A percentile compares a stretch with the other conserved stretches of the same genome.
Conservation (phyloP, 2,113 vertebrate genomes). For the Prietella phreatophila region DNA sequence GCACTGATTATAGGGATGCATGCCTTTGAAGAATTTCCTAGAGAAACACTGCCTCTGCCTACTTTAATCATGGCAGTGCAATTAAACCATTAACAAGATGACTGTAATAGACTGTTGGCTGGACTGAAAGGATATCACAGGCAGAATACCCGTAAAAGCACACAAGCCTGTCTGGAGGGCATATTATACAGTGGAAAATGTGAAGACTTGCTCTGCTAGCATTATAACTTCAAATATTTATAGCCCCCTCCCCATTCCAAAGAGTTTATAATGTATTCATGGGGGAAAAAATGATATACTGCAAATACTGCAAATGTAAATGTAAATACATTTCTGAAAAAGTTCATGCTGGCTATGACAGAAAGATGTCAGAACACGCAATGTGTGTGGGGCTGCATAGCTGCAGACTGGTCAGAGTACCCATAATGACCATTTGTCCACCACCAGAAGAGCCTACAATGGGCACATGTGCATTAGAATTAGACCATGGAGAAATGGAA, state of each 20-base stretch:
- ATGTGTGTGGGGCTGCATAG: no score
- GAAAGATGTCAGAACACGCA: no score
- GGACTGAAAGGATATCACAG: background rate
- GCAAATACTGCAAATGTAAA: no score
- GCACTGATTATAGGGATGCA: background rate
- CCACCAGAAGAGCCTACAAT: no score
- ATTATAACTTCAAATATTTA: conserved; percentile 7
- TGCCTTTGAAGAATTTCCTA: background rate
- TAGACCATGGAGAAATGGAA: no score
- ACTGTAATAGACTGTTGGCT: background rate
- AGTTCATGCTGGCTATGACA: no score
- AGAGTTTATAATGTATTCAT: background rate
- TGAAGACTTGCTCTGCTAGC: background rate
- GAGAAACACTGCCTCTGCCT: background rate
- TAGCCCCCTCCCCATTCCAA: background rate
- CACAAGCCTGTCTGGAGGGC: background rate
- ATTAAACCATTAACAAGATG: conserved; percentile 14
- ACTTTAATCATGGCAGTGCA: conserved; percentile 3
- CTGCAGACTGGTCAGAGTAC: no score
- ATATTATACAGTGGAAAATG: conserved; percentile 8
- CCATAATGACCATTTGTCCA: no score
- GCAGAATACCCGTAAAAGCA: background rate
- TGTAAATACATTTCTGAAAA: no score
- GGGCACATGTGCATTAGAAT: no score
- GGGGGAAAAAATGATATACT: no score